Evolutionary conservation across 2,888 invertebrate species (phyloP).

Genomic region (Cryptophagus acutangulus): DNA sequence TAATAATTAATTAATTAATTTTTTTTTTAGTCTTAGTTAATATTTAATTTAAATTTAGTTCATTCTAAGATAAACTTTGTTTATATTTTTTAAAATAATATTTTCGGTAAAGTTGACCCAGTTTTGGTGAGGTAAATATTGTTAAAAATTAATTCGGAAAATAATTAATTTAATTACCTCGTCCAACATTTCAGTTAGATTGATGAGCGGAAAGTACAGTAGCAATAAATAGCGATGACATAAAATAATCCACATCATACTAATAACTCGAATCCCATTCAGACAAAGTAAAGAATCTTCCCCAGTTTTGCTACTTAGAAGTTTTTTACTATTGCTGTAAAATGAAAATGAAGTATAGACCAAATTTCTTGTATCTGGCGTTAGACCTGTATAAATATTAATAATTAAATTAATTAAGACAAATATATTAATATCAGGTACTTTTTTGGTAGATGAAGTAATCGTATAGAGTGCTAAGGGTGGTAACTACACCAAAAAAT

Average conservation of each 20-base stretch:
- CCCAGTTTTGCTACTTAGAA: conserved; percentile 40
- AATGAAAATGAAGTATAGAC: conserved; percentile 40
- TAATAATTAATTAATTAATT: no score
- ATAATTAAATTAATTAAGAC: no score
- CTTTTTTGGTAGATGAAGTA: neutral
- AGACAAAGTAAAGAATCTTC: conserved; percentile 44
- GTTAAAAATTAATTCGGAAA: no score
- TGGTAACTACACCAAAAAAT: conserved; percentile 4
- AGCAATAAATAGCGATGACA: conserved; percentile 14
- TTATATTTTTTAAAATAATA: no score
- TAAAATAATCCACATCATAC: conserved; percentile 45
- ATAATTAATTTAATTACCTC: no score
- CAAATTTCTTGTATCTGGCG: no score
- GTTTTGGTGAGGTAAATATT: no score
- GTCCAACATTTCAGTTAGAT: conserved; percentile 2
- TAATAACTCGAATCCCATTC: conserved; percentile 46
- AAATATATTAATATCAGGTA: neutral
- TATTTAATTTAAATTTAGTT: no score
- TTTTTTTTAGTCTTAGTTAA: no score
- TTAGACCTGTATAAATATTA: no score
- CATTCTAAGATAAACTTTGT: no score
- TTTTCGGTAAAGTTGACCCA: no score
- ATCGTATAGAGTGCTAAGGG: conserved; percentile 11
- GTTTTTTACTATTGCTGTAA: conserved; percentile 44
- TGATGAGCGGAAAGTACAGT: conserved; percentile 6